These are phyloP conservation scores for Platyscelio sp. DNA, from an alignment of 2,888 invertebrate species.

Conservation along the genomic window DNA sequence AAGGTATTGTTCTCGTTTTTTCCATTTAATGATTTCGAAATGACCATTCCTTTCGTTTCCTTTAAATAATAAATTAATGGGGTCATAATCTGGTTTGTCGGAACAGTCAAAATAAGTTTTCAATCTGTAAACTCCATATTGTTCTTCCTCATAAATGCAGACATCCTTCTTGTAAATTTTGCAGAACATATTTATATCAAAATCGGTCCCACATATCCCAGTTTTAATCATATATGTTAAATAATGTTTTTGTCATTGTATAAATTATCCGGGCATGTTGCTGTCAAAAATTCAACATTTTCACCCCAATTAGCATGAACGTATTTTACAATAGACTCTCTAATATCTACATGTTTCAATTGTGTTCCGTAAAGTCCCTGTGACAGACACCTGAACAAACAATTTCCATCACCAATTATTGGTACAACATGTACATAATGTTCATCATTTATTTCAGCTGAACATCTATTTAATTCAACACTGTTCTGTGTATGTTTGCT, in stretches of 20 bases:
- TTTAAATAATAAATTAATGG: neutral
- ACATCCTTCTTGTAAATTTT: neutral
- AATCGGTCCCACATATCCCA: neutral
- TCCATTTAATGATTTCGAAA: neutral
- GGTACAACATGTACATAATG: neutral
- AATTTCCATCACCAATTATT: constrained; percentile 6
- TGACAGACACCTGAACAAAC: constrained; percentile 2
- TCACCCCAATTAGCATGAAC: neutral
- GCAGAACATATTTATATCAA: neutral
- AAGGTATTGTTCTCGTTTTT: too few relatives aligned
- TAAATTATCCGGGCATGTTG: neutral
- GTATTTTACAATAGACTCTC: neutral
- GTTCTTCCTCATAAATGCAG: neutral
- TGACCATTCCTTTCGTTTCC: neutral
- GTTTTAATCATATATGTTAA: neutral
- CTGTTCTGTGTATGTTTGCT: too few relatives aligned
- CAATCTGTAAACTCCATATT: neutral
- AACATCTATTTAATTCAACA: too few relatives aligned
- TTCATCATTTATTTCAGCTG: too few relatives aligned
- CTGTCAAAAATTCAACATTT: neutral
- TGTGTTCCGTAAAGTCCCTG: neutral
- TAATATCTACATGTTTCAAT: neutral
- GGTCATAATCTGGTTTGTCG: neutral
- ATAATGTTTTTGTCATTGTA: too few relatives aligned
- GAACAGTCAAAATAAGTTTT: neutral